phyloP scores from a whole-genome alignment of 2,113 vertebrate genomes.

The Meles meles region DNA sequence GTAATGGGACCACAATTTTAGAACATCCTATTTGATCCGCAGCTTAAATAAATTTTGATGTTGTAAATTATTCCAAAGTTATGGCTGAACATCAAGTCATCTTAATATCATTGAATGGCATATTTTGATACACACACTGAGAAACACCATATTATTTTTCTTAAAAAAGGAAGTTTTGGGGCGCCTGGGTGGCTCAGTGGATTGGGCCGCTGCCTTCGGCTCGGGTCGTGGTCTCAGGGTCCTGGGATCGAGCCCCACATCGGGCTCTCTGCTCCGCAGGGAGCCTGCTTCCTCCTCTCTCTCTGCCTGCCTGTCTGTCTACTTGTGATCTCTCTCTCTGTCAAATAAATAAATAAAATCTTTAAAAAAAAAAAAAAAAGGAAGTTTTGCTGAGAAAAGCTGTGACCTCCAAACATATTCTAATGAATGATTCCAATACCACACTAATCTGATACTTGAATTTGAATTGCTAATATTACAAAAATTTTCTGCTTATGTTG shows the following conservation, averaged over 20 bases:
- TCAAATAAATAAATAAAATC: no score
- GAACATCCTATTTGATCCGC: slow-evolving; percentile 9
- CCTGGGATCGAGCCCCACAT: no score
- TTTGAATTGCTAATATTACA: slow-evolving; percentile 77
- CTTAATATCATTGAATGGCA: not conserved
- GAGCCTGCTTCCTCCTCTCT: no score
- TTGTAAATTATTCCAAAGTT: slow-evolving; percentile 61
- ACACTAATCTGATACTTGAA: slow-evolving; percentile 59
- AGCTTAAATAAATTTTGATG: not conserved
- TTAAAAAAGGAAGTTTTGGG: slow-evolving; percentile 63
- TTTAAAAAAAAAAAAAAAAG: no score
- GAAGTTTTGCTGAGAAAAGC: slow-evolving; percentile 58
- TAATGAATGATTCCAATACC: slow-evolving; percentile 69
- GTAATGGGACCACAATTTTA: not conserved
- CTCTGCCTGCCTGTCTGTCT: no score
- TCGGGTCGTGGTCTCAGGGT: no score
- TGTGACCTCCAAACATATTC: slow-evolving; percentile 50
- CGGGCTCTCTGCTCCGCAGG: no score
- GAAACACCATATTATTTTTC: slow-evolving; percentile 35
- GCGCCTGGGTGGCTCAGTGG: no score
- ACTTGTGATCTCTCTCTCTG: no score
- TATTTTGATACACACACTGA: slow-evolving; percentile 27
- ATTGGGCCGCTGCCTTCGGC: no score
- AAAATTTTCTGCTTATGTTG: slow-evolving; percentile 49
- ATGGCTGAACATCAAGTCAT: not conserved